A percentile compares a stretch with the other conserved stretches of the same genome.
Evolutionary conservation across 2,113 vertebrate species (phyloP).

Genomic region (Etheostoma spectabile): DNA sequence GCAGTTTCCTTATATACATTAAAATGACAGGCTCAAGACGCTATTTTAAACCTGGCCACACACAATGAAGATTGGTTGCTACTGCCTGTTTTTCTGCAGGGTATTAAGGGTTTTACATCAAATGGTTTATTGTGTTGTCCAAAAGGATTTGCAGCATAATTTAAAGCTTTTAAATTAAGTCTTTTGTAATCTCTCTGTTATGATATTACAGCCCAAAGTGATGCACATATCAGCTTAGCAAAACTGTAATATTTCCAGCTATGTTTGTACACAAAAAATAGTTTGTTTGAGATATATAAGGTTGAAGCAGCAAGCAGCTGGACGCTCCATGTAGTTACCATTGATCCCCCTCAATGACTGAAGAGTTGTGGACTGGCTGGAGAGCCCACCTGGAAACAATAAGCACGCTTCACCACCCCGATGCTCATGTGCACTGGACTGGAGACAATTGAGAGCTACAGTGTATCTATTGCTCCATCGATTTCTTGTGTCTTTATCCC

Average conservation of each 20-base stretch:
- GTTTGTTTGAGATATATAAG: conserved; percentile 6
- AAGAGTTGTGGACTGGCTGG: conserved; percentile 47
- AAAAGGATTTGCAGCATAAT: conserved; percentile 57
- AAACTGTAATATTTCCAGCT: neutral
- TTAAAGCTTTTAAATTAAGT: conserved; percentile 48
- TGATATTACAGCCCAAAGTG: neutral
- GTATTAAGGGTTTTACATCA: conserved; percentile 69
- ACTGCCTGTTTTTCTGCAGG: conserved; percentile 49
- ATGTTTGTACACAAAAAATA: neutral
- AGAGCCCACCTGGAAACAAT: conserved; percentile 79
- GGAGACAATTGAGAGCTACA: conserved; percentile 67
- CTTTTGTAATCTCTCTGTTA: conserved; percentile 1
- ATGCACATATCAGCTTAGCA: neutral
- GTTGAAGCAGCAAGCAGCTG: conserved; percentile 14
- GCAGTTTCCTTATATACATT: conserved; percentile 56
- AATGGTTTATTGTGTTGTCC: conserved; percentile 62
- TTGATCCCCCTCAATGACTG: conserved; percentile 59
- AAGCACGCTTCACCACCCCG: conserved; percentile 50
- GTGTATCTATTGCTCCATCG: conserved; percentile 75
- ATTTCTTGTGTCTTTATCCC: conserved; percentile 78
- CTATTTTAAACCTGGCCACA: conserved; percentile 76
- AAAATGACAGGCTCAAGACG: conserved; percentile 64
- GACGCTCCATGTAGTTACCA: conserved; percentile 22
- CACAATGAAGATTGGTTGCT: conserved; percentile 55
- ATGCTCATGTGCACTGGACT: conserved; percentile 74